A percentile compares a stretch with the other conserved stretches of the same genome.
Conservation (phyloP, 2,888 invertebrate genomes). For the Sicus ferrugineus region DNA sequence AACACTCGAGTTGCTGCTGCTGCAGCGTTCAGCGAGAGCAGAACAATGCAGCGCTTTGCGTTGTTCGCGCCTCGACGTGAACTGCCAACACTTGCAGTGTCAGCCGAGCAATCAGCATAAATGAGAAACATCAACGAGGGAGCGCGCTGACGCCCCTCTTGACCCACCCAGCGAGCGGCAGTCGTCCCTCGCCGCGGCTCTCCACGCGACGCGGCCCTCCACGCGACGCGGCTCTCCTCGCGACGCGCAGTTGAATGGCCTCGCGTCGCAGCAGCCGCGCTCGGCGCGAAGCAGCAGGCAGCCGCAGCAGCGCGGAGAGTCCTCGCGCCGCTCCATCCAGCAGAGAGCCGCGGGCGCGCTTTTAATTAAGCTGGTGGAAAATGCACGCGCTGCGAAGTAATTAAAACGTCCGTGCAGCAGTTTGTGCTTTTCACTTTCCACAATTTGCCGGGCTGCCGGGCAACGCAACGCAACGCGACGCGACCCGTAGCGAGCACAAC, state of each 20-base stretch:
- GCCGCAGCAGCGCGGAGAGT: neutral
- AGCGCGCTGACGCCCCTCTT: neutral
- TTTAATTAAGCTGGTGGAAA: neutral
- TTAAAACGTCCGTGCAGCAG: neutral
- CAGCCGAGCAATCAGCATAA: neutral
- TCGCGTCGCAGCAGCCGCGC: neutral
- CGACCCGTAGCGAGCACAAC: constrained; percentile 16
- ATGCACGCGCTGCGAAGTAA: neutral
- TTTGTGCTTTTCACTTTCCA: neutral
- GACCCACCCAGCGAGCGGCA: neutral
- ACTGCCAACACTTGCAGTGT: no score
- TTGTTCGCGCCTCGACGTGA: no score
- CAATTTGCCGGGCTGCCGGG: no score
- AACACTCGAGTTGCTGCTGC: no score
- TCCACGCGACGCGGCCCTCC: neutral
- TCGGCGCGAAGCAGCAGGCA: neutral
- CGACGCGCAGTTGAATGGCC: constrained; percentile 9
- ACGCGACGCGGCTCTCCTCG: neutral
- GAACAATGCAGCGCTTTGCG: no score
- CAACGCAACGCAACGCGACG: constrained; percentile 13
- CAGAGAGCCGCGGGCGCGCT: neutral
- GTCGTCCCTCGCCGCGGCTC: neutral
- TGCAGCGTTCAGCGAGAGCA: no score
- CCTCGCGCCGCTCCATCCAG: neutral
- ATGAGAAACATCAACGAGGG: neutral